Conservation (phyloP, 1,140 invertebrate species). For the Panulirus ornatus region DNA sequence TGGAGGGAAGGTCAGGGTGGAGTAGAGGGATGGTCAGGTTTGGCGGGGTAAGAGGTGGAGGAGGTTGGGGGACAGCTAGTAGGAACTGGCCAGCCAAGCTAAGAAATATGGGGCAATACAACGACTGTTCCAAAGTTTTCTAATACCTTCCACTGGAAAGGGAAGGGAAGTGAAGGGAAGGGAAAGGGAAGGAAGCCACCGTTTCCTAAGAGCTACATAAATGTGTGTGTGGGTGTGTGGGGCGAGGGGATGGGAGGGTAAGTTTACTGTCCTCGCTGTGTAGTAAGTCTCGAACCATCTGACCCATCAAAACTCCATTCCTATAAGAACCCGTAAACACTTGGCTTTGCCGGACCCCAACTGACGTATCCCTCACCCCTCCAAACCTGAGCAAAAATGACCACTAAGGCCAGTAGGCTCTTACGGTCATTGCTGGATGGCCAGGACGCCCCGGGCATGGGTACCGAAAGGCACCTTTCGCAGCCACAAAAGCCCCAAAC, state of each 20-base stretch:
- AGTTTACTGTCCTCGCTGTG: conserved; percentile 42
- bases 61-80: neutral
- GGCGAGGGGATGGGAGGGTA: neutral
- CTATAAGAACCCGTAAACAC: conserved; percentile 64
- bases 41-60: neutral
- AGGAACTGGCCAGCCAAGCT: neutral
- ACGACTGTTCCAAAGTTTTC: conserved; percentile 63
- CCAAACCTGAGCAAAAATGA: neutral
- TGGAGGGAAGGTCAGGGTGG: neutral
- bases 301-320: conserved; percentile 70
- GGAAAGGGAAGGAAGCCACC: neutral
- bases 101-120: conserved; percentile 66
- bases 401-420: neutral
- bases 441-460: neutral
- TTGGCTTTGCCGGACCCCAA: neutral
- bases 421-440: neutral
- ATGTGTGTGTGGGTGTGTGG: neutral
- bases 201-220: conserved; percentile 19
- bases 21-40: too few species aligned
- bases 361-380: neutral
- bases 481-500: conserved; percentile 48
- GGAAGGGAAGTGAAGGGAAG: neutral
- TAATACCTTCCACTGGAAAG: conserved; percentile 37
- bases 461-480: neutral
- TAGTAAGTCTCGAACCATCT: conserved; percentile 70